Conservation (phyloP, 2,888 invertebrate species). For the Hymenopus coronatus region DNA sequence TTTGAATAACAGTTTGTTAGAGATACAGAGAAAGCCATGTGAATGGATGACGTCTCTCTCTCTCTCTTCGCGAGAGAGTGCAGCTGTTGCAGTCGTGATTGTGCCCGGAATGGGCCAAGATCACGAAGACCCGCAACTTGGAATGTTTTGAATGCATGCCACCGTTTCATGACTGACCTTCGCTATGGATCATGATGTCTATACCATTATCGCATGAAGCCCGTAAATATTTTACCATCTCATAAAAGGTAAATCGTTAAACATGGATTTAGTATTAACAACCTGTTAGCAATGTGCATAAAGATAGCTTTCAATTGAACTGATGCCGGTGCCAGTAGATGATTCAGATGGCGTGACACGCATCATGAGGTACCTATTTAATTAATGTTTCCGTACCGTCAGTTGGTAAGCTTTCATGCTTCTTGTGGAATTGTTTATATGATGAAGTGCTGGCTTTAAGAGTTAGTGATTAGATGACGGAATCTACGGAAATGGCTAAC, state of each 20-base stretch:
- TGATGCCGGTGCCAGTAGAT: not conserved
- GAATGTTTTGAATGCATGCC: not conserved
- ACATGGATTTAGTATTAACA: not conserved
- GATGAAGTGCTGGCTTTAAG: too few relatives aligned
- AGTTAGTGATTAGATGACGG: too few relatives aligned
- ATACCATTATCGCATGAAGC: not conserved
- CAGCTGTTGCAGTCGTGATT: too few relatives aligned
- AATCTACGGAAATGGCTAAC: too few relatives aligned
- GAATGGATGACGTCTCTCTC: too few relatives aligned
- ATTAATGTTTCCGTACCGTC: not conserved
- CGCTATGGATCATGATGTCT: not conserved
- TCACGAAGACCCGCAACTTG: too few relatives aligned
- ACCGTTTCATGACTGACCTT: not conserved
- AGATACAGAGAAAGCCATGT: too few relatives aligned
- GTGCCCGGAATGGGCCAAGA: too few relatives aligned
- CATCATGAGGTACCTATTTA: not conserved
- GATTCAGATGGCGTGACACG: not conserved
- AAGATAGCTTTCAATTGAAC: not conserved
- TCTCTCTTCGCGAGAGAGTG: too few relatives aligned
- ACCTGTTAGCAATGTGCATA: not conserved
- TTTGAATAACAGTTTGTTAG: too few relatives aligned
- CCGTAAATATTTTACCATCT: not conserved
- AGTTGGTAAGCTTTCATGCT: not conserved
- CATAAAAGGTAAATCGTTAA: not conserved
- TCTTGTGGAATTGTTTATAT: too few relatives aligned